These are phyloP conservation scores for Cuculus canorus DNA, from an alignment of 2,797 vertebrate species.

Conservation along the genomic window DNA sequence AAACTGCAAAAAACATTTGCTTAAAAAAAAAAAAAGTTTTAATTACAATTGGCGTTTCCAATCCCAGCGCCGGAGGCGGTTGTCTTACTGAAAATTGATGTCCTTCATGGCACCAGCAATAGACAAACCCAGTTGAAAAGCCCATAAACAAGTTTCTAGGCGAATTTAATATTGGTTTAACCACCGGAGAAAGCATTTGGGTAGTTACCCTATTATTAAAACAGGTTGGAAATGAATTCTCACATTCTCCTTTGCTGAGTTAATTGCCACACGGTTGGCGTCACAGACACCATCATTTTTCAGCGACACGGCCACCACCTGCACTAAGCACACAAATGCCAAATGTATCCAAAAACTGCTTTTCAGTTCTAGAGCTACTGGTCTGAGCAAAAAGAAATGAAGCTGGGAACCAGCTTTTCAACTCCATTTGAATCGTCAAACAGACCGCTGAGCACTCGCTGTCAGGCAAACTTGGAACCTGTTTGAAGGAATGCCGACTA, in stretches of 20 bases:
- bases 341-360: background rate
- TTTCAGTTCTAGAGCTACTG: background rate
- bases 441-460: background rate
- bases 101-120: conserved; percentile 53
- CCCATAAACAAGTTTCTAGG: conserved; percentile 48
- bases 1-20: conserved; percentile 53
- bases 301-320: conserved; percentile 36
- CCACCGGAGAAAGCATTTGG: conserved; percentile 57
- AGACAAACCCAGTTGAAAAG: conserved; percentile 60
- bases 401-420: background rate
- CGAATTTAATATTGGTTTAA: conserved; percentile 46
- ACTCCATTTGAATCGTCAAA: background rate
- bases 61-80: conserved; percentile 53
- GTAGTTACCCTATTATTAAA: conserved; percentile 60
- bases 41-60: conserved; percentile 68
- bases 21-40: conserved; percentile 62
- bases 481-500: background rate
- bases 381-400: conserved; percentile 13
- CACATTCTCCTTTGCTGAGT: conserved; percentile 29
- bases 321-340: background rate
- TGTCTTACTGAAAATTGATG: conserved; percentile 67
- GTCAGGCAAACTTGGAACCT: background rate
- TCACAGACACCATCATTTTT: conserved; percentile 52
- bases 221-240: conserved; percentile 54
- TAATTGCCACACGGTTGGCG: conserved; percentile 49